Evolutionary conservation across 2,888 invertebrate species (phyloP).

Genomic region (Zonitis immaculata): DNA sequence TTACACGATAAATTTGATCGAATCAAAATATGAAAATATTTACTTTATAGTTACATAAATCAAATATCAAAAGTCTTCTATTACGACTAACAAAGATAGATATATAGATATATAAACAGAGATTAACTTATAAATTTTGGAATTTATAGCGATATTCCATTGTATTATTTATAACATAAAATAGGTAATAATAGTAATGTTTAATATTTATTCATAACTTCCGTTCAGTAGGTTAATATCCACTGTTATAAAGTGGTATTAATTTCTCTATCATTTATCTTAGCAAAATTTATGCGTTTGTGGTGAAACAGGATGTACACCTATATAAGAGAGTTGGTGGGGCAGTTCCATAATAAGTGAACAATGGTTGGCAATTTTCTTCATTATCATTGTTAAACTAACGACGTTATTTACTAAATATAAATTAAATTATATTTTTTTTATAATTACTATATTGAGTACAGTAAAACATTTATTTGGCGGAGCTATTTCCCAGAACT

Average conservation of each 20-base stretch:
- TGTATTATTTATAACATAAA: not conserved
- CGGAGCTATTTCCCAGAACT: too few species aligned
- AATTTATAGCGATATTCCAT: not conserved
- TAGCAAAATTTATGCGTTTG: not conserved
- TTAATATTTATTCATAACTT: conserved; percentile 17
- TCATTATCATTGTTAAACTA: too few species aligned
- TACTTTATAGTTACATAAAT: not conserved
- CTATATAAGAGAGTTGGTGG: too few species aligned
- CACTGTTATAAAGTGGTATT: not conserved
- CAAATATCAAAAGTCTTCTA: not conserved
- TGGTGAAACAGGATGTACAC: not conserved
- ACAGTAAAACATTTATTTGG: too few species aligned
- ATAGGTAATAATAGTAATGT: conserved; percentile 3
- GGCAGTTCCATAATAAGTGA: too few species aligned
- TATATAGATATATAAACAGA: not conserved
- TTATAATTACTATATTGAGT: too few species aligned
- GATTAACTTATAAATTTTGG: not conserved
- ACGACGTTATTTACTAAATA: too few species aligned
- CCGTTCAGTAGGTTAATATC: conserved; percentile 3
- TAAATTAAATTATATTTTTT: too few species aligned
- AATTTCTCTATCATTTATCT: not conserved
- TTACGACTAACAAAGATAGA: not conserved
- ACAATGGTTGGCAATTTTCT: too few species aligned
- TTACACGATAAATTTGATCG: too few species aligned
- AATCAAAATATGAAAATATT: not conserved